Evolutionary conservation across 1,140 invertebrate genomes (phyloP), one percentile per base, ranked within the genome.

Genomic region (Adelges cooleyi): DNA sequence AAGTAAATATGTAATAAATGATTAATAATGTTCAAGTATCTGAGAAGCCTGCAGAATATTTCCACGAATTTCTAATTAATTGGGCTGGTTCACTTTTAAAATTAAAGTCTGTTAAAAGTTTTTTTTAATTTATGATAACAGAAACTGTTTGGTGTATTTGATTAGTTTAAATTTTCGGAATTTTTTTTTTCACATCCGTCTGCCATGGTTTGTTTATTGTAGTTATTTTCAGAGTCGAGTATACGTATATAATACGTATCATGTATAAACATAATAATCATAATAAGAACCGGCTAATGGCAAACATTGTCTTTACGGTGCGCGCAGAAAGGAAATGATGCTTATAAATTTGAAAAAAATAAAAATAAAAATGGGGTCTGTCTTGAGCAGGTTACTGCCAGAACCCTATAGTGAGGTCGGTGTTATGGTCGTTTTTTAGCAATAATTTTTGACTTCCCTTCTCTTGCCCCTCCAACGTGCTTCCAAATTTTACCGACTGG

Each of bases 331-430:
- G 25, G 54, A 59, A 59, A 59, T 46, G 54, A 59, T 40, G 40
- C 54, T 59, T 44, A 59, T 59, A 59, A 59, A 59, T 59, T 44
- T 59, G 46, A 17, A 46, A 59, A 23, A 33, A 33, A 29, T 59
- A 59, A 17, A 46, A 59, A 23, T 6, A 33, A 29, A 59, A 59
- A 59, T 17, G 42, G 46, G 40, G 40, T 38, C 54, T 59, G 54
- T 59, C 54, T 59, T 40, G 25, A 8, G 11, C 54, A 59, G 54
- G 40, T 40, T 25, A 13, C 11, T 33, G 29, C 29, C 5, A 33
- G 29, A 33, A 11, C 29, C 5, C 29, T 33, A 33, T 33, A 33
- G 29, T 33, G 5, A 33, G 11, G 5, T 11, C 5, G 29, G 29
- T 33, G 11, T 11, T 33, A 33, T 33, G 29, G 29, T 33, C 29